phyloP scores from a whole-genome alignment of 2,888 invertebrate genomes.

The Yponomeuta malinellus region DNA sequence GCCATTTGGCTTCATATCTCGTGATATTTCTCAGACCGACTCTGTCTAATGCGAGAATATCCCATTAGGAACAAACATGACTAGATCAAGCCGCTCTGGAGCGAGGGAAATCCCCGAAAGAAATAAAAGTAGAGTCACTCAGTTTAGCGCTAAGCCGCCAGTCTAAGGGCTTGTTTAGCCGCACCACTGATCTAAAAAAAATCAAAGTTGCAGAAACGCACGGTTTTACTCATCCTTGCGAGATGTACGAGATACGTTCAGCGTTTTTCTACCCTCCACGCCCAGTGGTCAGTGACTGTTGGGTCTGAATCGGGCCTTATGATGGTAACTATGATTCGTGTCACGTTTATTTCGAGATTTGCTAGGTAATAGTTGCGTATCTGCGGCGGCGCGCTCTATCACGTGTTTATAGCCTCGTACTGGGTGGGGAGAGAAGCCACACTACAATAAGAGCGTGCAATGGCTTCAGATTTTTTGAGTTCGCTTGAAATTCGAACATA shows the following conservation, averaged over 20 bases:
- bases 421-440: not conserved
- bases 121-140: not conserved
- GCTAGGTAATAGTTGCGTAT: not conserved
- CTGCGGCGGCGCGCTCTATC: not conserved
- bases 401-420: not conserved
- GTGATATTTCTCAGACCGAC: not conserved
- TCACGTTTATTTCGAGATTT: not conserved
- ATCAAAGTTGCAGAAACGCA: not conserved
- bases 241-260: not conserved
- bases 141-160: not conserved
- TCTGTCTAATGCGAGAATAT: not conserved
- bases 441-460: not conserved
- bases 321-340: not conserved
- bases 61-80: not conserved
- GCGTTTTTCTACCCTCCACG: not conserved
- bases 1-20: not conserved
- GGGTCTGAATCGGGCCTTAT: not conserved
- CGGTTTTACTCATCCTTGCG: not conserved
- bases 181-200: not conserved
- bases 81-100: not conserved
- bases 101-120: slow-evolving; percentile 1
- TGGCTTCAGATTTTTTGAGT: not conserved
- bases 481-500: too few species aligned
- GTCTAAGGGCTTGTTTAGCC: not conserved
- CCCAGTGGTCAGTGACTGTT: not conserved